Percentiles rank a stretch among this genome's conserved stretches.
Conservation (phyloP, 2,888 invertebrate genomes). For the Itoplectis maculator region DNA sequence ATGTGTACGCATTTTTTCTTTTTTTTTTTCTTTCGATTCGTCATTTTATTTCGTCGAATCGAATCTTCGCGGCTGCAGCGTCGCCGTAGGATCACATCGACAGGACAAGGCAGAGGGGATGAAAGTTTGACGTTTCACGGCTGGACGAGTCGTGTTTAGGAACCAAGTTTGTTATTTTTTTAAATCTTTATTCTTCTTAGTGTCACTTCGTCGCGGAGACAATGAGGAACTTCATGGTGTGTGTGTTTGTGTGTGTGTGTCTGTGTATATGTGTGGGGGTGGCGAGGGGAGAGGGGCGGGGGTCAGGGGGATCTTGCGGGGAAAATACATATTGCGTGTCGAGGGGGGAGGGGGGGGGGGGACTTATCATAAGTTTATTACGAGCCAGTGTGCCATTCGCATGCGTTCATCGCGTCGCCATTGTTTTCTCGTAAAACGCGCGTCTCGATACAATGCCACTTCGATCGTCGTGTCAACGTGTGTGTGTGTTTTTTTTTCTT, state of each 20-base stretch:
- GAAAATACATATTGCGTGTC: constrained; percentile 66
- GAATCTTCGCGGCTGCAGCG: constrained; percentile 32
- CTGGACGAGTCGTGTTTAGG: constrained; percentile 66
- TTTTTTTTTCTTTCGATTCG: constrained; percentile 4
- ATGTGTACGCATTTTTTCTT: constrained; percentile 45
- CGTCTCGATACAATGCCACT: constrained; percentile 61
- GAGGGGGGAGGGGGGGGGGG: too few relatives aligned
- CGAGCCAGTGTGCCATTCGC: constrained; percentile 65
- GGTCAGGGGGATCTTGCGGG: constrained; percentile 53
- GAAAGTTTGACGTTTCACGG: constrained; percentile 7
- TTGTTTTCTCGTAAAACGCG: constrained; percentile 56
- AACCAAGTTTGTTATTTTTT: constrained; percentile 73
- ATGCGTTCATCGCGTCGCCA: constrained; percentile 65
- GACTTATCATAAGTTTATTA: constrained; percentile 64
- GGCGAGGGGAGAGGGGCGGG: constrained; percentile 57
- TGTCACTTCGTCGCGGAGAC: constrained; percentile 63
- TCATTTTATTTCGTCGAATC: not conserved
- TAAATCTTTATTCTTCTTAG: constrained; percentile 67
- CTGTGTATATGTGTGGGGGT: too few relatives aligned
- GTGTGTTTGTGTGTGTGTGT: too few relatives aligned
- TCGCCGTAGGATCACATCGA: constrained; percentile 14
- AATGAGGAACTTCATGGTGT: constrained; percentile 63
- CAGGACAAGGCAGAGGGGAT: constrained; percentile 24
- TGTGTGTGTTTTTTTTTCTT: constrained; percentile 43
- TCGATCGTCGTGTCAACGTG: constrained; percentile 31